These are phyloP conservation scores for Psylliodes chrysocephalus DNA, from an alignment of 2,888 invertebrate species.

Conservation along the genomic window DNA sequence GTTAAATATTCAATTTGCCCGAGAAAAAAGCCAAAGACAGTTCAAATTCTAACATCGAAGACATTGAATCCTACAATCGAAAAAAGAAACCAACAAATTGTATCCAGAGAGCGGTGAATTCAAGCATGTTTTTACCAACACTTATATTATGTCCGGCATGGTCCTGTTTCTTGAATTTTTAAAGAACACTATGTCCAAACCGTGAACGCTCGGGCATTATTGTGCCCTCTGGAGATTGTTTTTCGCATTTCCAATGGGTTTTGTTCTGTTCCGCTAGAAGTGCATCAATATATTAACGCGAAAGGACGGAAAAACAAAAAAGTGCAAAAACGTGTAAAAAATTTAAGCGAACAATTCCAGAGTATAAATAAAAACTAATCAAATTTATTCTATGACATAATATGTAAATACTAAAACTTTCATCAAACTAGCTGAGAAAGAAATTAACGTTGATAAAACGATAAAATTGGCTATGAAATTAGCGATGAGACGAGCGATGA, in stretches of 20 bases:
- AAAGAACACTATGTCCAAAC: slow-evolving; percentile 45
- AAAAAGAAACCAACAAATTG: slow-evolving; percentile 18
- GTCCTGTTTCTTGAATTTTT: slow-evolving; percentile 48
- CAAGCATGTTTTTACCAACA: slow-evolving; percentile 30
- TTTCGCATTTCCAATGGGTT: slow-evolving; percentile 30
- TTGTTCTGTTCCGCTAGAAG: slow-evolving; percentile 27
- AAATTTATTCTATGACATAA: too few species aligned
- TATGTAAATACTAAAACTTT: too few species aligned
- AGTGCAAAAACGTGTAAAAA: not conserved
- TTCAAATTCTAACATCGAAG: slow-evolving; percentile 22
- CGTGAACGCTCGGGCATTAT: slow-evolving; percentile 46
- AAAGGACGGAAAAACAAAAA: not conserved
- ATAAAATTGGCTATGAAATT: too few species aligned
- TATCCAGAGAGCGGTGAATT: slow-evolving; percentile 28
- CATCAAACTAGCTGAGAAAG: too few species aligned
- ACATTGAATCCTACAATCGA: slow-evolving; percentile 13
- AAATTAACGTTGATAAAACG: too few species aligned
- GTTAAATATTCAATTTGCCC: slow-evolving; percentile 9
- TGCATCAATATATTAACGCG: slow-evolving; percentile 35
- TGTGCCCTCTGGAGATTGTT: slow-evolving; percentile 44
- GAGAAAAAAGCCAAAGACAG: slow-evolving; percentile 1
- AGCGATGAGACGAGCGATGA: too few species aligned
- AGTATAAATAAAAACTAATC: too few species aligned
- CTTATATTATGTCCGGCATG: slow-evolving; percentile 42
- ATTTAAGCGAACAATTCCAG: too few species aligned